Base-by-base conservation (phyloP, 2,113 vertebrate species). In the Crypturellus undulatus region DNA sequence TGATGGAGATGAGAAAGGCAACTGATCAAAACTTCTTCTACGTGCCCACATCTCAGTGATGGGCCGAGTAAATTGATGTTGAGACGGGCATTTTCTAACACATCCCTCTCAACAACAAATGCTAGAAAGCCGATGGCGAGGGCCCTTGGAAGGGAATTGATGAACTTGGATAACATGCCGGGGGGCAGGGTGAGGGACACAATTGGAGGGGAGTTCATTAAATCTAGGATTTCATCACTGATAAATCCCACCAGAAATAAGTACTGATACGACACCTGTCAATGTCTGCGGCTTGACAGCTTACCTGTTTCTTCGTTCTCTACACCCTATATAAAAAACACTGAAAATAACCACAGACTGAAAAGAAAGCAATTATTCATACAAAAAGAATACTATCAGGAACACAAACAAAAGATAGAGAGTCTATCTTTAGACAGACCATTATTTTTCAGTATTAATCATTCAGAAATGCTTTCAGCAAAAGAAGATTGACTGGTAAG, bases 401-500 rank as follows among this genome's bases (percentile, higher is more conserved):
- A 30, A 34, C 40, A 70, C 28, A 78, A 79, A 75, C 1, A 10
- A 42, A 59, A 71, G 63, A 36, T 12, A 59, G 79, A 60, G 25
- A n/a, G n/a, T n/a, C n/a, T n/a, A n/a, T n/a, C n/a, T n/a, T n/a
- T n/a, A n/a, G n/a, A n/a, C n/a, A n/a, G n/a, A n/a, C n/a, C n/a
- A n/a, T 56, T 82, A 51, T 26, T 56, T 67, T 84, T 64, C 56
- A 60, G 5, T 47, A 79, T 25, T 75, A 71, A 68, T 75, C 3
- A 80, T 19, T 75, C 42, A 76, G 58, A 89, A 34, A 68, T 65
- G 65, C 34, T 64, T 84, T 43, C 60, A 93, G 82, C 14, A 69
- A 68, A 84, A 67, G 30, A 83, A 85, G 49, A 90, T 34, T 43
- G 84, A 84, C 38, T 24, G 25, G n/a, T 25, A 83, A 83, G 51